phyloP scores from a whole-genome alignment of 2,888 invertebrate genomes.

The Marronus borbonicus region DNA sequence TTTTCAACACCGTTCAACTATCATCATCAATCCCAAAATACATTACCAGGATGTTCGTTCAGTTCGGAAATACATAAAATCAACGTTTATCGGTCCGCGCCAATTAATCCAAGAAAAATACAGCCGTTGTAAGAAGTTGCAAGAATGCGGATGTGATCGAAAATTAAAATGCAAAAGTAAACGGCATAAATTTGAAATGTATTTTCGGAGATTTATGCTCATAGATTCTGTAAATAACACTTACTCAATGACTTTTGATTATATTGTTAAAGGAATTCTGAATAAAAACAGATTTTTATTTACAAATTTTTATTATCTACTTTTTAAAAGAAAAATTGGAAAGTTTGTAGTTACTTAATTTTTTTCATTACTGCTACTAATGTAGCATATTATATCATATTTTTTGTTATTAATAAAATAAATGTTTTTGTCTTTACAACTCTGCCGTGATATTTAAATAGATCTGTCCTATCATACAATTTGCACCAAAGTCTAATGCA shows the following conservation, averaged over 20 bases:
- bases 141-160: constrained; percentile 2
- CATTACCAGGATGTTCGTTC: background rate
- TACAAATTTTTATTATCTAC: too few species aligned
- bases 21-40: constrained; percentile 32
- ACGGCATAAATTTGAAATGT: constrained; percentile 1
- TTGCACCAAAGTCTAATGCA: too few species aligned
- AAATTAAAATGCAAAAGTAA: constrained; percentile 17
- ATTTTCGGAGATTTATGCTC: background rate
- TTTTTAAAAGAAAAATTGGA: too few species aligned
- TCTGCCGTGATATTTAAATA: too few species aligned
- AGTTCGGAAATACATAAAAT: constrained; percentile 42
- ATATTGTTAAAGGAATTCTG: too few species aligned
- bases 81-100: constrained; percentile 19
- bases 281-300: too few species aligned
- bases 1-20: constrained; percentile 38
- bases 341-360: too few species aligned
- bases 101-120: constrained; percentile 35
- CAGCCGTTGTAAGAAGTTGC: constrained; percentile 8
- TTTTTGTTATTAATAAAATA: too few species aligned
- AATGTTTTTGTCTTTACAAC: too few species aligned
- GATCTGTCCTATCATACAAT: too few species aligned
- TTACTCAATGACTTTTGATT: background rate
- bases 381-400: too few species aligned
- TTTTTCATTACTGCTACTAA: too few species aligned
- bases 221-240: background rate